Conservation (phyloP, 2,113 vertebrate species). For the Strix aluco region DNA sequence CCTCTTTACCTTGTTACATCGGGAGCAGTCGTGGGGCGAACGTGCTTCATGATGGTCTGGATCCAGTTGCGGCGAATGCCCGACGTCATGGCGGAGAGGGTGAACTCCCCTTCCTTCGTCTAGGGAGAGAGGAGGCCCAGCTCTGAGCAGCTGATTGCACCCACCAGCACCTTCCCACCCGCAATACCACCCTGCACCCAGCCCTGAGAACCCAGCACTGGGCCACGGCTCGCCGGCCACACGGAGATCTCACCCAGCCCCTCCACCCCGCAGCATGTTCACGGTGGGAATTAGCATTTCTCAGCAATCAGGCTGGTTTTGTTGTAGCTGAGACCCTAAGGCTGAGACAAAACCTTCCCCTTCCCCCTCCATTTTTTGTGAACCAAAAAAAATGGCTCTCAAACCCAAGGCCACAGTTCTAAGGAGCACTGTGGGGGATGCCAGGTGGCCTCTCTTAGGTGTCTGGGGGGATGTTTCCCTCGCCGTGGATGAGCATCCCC, state of each 20-base stretch:
- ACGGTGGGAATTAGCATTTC: neutral
- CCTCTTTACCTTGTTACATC: constrained; percentile 91
- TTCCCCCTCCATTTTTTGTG: neutral
- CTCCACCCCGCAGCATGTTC: neutral
- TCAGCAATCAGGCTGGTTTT: neutral
- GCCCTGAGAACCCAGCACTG: neutral
- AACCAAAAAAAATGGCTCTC: neutral
- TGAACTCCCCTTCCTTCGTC: constrained; percentile 91
- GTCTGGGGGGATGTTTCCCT: neutral
- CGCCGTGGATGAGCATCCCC: fast-evolving
- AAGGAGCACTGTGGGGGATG: neutral
- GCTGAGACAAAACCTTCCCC: neutral
- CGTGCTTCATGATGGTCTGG: constrained; percentile 96
- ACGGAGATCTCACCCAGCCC: neutral
- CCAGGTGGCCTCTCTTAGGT: neutral
- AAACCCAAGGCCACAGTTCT: neutral
- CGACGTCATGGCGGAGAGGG: constrained; percentile 95
- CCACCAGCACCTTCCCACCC: neutral
- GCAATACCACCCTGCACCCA: neutral
- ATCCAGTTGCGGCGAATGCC: constrained; percentile 98
- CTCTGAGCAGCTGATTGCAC: neutral
- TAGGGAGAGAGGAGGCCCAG: constrained; percentile 16
- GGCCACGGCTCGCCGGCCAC: neutral
- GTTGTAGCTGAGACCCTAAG: neutral
- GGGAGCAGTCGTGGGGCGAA: constrained; percentile 87